These are phyloP conservation scores for Gephyroberyx darwinii DNA, from an alignment of 2,797 vertebrate genomes.

Conservation along the genomic window DNA sequence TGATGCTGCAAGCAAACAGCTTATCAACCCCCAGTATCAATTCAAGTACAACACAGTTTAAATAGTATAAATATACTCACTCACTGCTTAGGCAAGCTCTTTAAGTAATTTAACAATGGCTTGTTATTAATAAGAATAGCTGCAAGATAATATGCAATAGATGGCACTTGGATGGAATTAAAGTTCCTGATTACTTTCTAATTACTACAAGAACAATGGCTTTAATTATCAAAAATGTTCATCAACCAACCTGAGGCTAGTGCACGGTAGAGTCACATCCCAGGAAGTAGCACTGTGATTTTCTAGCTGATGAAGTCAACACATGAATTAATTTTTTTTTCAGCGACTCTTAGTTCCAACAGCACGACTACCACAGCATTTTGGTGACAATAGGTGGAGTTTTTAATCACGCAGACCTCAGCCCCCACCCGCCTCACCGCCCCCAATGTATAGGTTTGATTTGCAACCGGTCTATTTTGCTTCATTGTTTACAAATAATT, in stretches of 20 bases:
- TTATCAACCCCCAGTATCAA: slow-evolving; percentile 14
- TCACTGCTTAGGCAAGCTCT: slow-evolving; percentile 9
- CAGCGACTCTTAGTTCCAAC: no score
- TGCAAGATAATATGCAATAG: slow-evolving; percentile 5
- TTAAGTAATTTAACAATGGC: slow-evolving; percentile 1
- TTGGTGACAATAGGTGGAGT: no score
- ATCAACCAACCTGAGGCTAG: neutral
- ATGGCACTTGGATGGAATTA: slow-evolving; percentile 26
- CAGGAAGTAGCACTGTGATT: no score
- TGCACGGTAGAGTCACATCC: no score
- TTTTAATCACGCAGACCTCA: no score
- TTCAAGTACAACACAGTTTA: neutral
- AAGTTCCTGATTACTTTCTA: slow-evolving; percentile 12
- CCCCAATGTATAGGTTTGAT: no score
- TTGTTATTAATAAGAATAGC: slow-evolving; percentile 5
- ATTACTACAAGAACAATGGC: slow-evolving; percentile 23
- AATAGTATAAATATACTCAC: neutral
- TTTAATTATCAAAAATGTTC: slow-evolving; percentile 23
- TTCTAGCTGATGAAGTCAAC: no score
- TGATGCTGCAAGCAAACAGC: neutral
- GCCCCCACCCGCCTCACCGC: no score
- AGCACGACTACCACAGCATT: no score
- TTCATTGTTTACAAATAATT: neutral
- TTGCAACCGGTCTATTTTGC: no score
- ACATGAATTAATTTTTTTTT: no score